Evolutionary conservation across 2,797 vertebrate genomes (phyloP).

Genomic region (Sebastes glaucus): DNA sequence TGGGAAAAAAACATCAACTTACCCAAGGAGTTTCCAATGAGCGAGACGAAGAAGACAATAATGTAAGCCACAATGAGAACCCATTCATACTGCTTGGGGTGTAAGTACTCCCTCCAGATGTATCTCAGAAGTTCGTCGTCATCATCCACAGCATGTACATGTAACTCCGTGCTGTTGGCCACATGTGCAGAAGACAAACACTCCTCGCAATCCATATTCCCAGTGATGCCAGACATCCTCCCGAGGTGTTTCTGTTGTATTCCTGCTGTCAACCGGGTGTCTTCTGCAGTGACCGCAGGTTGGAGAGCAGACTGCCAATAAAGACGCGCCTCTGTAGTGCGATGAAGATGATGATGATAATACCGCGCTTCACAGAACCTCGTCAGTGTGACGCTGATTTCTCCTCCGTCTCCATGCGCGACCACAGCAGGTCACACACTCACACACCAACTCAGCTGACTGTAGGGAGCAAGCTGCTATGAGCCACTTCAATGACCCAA

Average conservation of each 20-base stretch:
- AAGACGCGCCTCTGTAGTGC: not conserved
- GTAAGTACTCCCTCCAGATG: conserved; percentile 95
- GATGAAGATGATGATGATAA: not conserved
- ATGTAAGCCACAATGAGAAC: conserved; percentile 94
- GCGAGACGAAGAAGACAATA: conserved; percentile 92
- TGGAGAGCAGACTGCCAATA: not conserved
- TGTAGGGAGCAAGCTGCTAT: not conserved
- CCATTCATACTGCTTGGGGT: conserved; percentile 97
- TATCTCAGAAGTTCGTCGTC: conserved; percentile 95
- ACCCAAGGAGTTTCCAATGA: conserved; percentile 95
- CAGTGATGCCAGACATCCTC: conserved; percentile 83
- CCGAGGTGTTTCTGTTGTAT: not conserved
- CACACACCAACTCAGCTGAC: not conserved
- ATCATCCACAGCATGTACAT: conserved; percentile 82
- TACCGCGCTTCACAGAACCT: conserved; percentile 6
- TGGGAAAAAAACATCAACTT: conserved; percentile 70
- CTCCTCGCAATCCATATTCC: conserved; percentile 79
- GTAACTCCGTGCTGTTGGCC: conserved; percentile 81
- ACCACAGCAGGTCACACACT: not conserved
- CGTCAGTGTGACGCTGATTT: conserved; percentile 42
- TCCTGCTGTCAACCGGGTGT: not conserved
- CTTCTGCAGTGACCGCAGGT: conserved; percentile 27
- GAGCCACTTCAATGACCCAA: not conserved
- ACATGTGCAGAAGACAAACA: conserved; percentile 77
- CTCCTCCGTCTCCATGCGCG: not conserved